A percentile compares a stretch with the other conserved stretches of the same genome.
phyloP scores from a whole-genome alignment of 2,113 vertebrate genomes.

The Gopherus flavomarginatus region DNA sequence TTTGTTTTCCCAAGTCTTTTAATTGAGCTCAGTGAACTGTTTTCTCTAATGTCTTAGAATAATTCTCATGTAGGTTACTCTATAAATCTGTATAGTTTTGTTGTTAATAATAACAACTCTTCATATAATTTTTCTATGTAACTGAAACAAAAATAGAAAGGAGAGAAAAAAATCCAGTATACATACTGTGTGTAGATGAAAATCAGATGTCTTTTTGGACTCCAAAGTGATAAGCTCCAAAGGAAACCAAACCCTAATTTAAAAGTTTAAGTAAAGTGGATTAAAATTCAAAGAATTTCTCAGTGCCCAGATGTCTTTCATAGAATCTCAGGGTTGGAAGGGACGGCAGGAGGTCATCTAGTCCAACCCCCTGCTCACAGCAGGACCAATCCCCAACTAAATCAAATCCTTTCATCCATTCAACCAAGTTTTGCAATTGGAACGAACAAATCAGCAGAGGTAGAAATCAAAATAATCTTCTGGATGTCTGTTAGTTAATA shows the following conservation, averaged over 20 bases:
- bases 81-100: slow-evolving; percentile 21
- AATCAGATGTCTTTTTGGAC: slow-evolving; percentile 47
- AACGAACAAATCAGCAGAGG: slow-evolving; percentile 33
- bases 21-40: slow-evolving; percentile 12
- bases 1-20: not conserved
- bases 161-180: not conserved
- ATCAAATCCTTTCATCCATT: not conserved
- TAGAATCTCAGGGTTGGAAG: not conserved
- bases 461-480: slow-evolving; percentile 56
- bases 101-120: slow-evolving; percentile 38
- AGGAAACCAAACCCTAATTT: slow-evolving; percentile 12
- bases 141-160: slow-evolving; percentile 11
- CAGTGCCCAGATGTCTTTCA: slow-evolving; percentile 10
- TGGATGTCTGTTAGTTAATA: slow-evolving; percentile 33
- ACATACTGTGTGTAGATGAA: slow-evolving; percentile 22
- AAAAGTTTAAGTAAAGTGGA: slow-evolving; percentile 27
- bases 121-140: not conserved
- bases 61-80: slow-evolving; percentile 20
- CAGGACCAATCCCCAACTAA: too few relatives aligned
- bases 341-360: too few relatives aligned
- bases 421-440: slow-evolving; percentile 51
- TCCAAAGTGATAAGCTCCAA: not conserved
- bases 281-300: slow-evolving; percentile 50
- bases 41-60: not conserved
- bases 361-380: too few relatives aligned